A percentile compares a stretch with the other conserved stretches of the same genome.
phyloP scores from a whole-genome alignment of 2,797 vertebrate genomes.

The Molossus molossus region DNA sequence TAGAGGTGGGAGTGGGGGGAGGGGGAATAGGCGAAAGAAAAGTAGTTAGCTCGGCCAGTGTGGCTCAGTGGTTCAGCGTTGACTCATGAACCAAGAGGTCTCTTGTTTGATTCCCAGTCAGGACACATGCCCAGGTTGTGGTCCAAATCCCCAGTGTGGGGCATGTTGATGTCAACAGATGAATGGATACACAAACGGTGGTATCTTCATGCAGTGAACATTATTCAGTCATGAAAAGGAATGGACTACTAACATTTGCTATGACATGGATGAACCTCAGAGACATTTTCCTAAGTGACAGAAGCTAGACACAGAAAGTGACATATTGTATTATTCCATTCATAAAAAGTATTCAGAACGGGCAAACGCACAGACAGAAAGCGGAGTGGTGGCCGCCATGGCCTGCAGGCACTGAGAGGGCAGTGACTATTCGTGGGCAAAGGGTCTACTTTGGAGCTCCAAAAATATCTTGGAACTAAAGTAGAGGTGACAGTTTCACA shows the following conservation, averaged over 20 bases:
- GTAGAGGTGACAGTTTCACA: not conserved
- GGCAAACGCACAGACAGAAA: not conserved
- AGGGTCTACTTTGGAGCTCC: not conserved
- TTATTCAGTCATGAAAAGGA: not conserved
- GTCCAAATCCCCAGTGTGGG: too few species aligned
- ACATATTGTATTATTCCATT: not conserved
- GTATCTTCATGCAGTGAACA: not conserved
- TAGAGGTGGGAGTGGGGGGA: not conserved
- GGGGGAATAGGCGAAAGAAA: not conserved
- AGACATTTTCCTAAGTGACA: not conserved
- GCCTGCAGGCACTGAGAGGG: not conserved
- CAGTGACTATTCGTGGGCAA: not conserved
- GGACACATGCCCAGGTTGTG: too few species aligned
- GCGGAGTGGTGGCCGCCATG: not conserved
- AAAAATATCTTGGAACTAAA: not conserved
- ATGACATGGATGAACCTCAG: not conserved
- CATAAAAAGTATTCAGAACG: not conserved
- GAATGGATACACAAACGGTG: not conserved
- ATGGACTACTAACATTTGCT: not conserved
- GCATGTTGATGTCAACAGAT: not conserved
- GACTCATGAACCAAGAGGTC: too few species aligned
- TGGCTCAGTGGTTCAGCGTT: too few species aligned
- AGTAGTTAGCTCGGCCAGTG: not conserved
- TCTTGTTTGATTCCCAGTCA: too few species aligned
- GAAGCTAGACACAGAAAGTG: not conserved